Conservation (phyloP, 2,113 vertebrate genomes). For the Chauna torquata region DNA sequence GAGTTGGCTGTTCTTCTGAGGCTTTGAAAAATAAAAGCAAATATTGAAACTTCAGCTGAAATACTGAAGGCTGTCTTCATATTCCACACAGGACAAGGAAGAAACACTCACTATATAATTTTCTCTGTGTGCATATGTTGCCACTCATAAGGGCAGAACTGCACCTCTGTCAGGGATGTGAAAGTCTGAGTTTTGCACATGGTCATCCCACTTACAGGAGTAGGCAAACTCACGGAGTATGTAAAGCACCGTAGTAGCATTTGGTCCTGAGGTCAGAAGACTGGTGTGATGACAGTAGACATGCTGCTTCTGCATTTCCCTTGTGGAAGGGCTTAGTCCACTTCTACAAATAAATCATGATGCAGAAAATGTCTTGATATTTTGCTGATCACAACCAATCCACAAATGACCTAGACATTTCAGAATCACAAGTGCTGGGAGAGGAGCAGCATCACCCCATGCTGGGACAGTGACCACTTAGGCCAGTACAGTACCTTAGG, state of each 20-base stretch:
- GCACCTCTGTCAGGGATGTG: not conserved
- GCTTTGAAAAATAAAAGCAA: not conserved
- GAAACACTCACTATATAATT: not conserved
- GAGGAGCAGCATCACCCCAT: accelerated
- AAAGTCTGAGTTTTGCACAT: not conserved
- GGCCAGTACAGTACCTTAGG: no score
- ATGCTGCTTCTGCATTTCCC: not conserved
- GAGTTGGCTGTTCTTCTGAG: not conserved
- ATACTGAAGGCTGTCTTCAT: not conserved
- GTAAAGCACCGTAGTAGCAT: not conserved
- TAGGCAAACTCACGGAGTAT: not conserved
- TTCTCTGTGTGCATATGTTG: accelerated
- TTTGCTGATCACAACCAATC: not conserved
- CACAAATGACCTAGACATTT: not conserved
- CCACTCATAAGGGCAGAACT: not conserved
- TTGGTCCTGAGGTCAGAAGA: not conserved
- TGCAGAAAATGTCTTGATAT: not conserved
- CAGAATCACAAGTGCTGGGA: not conserved
- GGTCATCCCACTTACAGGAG: not conserved
- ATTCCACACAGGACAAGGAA: not conserved
- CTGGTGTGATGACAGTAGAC: not conserved
- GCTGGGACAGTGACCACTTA: not conserved
- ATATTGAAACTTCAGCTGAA: not conserved
- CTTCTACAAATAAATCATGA: not conserved
- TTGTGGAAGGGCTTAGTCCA: not conserved